These are phyloP conservation scores for Nyctibius bracteatus DNA, from an alignment of 2,113 vertebrate species.

Conservation along the genomic window DNA sequence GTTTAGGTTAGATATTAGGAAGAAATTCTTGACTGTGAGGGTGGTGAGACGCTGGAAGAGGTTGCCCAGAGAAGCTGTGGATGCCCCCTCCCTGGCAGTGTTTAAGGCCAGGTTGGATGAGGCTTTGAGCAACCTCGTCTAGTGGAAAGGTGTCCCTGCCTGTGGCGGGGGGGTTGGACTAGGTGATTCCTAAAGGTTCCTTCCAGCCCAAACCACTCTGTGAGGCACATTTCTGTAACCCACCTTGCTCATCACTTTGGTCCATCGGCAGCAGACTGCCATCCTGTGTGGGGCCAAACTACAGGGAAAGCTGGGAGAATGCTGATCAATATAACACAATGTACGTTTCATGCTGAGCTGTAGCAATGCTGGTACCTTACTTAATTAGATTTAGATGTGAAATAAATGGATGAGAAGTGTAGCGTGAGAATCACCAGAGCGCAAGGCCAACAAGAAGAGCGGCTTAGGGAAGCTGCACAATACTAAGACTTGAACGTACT, in stretches of 20 bases:
- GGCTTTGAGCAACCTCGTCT: neutral
- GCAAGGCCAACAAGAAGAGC: fast-evolving
- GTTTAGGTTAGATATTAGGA: too few relatives aligned
- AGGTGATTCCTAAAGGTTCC: neutral
- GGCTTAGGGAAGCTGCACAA: neutral
- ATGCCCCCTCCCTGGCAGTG: neutral
- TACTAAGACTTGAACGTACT: neutral
- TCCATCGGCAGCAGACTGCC: fast-evolving
- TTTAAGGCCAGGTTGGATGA: neutral
- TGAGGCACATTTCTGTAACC: neutral
- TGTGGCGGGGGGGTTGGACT: fast-evolving
- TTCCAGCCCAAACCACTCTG: neutral
- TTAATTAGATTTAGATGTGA: fast-evolving
- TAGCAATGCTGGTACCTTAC: fast-evolving
- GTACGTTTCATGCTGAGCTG: fast-evolving
- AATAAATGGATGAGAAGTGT: neutral
- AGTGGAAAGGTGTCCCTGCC: neutral
- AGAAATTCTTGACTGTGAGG: too few relatives aligned
- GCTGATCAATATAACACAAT: fast-evolving
- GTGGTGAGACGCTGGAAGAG: too few relatives aligned
- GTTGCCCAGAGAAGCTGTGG: neutral
- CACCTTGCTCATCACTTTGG: fast-evolving
- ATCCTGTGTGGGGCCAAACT: neutral
- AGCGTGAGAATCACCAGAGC: neutral
- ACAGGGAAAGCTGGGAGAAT: neutral